Evolutionary conservation across 2,888 invertebrate genomes (phyloP).

Genomic region (Hypomecis punctinalis): DNA sequence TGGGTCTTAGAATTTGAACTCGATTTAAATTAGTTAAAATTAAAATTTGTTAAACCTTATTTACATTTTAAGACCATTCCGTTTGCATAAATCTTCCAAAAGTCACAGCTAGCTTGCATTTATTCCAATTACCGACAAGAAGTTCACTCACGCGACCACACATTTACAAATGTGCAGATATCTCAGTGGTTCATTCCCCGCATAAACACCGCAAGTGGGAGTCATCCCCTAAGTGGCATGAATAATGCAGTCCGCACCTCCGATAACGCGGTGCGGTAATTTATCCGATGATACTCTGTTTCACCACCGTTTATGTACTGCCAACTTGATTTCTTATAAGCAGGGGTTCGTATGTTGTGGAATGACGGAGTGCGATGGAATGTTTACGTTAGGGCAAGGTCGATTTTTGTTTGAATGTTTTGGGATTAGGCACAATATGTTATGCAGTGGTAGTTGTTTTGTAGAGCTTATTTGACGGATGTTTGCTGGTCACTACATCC

Average conservation of each 20-base stretch:
- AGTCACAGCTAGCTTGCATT: not conserved
- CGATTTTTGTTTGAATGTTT: no score
- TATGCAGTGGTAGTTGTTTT: no score
- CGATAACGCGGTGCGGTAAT: constrained; percentile 63
- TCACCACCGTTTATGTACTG: constrained; percentile 30
- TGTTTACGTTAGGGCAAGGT: no score
- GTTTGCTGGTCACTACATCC: no score
- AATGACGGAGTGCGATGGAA: constrained; percentile 4
- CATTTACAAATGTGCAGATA: constrained; percentile 11
- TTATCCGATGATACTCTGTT: constrained; percentile 56
- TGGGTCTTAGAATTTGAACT: no score
- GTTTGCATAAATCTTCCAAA: no score
- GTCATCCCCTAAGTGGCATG: constrained; percentile 69
- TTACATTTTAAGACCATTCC: no score
- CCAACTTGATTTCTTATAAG: constrained; percentile 23
- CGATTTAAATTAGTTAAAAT: no score
- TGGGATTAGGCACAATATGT: no score
- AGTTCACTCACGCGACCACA: not conserved
- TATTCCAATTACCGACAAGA: not conserved
- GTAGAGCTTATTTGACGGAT: no score
- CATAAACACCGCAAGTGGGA: constrained; percentile 39
- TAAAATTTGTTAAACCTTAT: no score
- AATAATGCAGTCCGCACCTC: constrained; percentile 67
- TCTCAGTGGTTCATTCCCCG: constrained; percentile 9
- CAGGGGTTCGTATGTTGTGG: not conserved